Conservation (phyloP, 2,888 invertebrate genomes). For the Drepanosiphum platanoidis region DNA sequence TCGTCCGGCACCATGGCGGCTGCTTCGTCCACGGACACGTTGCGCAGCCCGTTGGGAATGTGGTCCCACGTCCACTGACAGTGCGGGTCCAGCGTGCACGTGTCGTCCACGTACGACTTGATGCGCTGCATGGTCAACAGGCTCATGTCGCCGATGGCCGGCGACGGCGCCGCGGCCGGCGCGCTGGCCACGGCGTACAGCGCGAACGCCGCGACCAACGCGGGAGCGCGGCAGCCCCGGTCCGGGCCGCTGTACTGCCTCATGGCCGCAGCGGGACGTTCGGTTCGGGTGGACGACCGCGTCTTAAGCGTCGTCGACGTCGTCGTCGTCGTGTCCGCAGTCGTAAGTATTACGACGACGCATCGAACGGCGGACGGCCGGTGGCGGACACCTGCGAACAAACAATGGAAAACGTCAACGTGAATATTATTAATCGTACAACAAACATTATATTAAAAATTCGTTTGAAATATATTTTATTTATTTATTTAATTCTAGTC, state of each 20-base stretch:
- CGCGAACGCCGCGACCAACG: neutral
- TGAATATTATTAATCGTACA: no score
- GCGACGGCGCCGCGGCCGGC: neutral
- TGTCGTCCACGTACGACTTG: constrained; percentile 56
- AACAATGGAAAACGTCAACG: no score
- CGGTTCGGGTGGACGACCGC: neutral
- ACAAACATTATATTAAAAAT: no score
- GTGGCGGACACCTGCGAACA: neutral
- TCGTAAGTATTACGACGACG: neutral
- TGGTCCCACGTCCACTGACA: constrained; percentile 56
- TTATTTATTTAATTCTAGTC: no score
- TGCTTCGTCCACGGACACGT: constrained; percentile 39
- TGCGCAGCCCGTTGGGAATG: constrained; percentile 10
- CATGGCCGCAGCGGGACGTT: neutral
- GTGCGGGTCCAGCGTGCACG: constrained; percentile 54
- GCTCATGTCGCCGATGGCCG: constrained; percentile 36
- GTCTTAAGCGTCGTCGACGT: neutral
- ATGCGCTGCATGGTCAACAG: constrained; percentile 54
- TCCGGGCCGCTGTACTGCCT: neutral
- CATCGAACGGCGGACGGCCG: neutral
- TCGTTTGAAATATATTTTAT: no score
- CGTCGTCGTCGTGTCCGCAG: neutral
- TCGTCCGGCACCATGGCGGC: constrained; percentile 16
- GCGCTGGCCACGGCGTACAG: constrained; percentile 8
- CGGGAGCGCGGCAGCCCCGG: neutral